Evolutionary conservation across 2,797 vertebrate genomes (phyloP).

Genomic region (Staurois parvus): DNA sequence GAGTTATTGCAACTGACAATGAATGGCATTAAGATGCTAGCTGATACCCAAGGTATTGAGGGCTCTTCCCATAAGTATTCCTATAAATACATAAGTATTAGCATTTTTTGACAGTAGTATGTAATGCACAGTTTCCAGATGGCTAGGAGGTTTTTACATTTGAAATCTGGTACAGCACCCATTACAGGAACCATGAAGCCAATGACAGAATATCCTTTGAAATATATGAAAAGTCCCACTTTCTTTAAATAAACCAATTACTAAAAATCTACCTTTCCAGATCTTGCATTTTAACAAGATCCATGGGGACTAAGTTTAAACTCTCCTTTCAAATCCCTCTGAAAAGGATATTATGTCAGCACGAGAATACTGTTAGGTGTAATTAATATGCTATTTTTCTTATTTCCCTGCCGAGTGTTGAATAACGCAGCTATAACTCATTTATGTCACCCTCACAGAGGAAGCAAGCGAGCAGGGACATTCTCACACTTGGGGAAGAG

Average conservation of each 20-base stretch:
- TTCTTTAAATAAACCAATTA: conserved; percentile 61
- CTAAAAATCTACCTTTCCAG: conserved; percentile 27
- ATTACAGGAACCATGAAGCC: neutral
- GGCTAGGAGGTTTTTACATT: neutral
- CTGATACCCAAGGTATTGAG: neutral
- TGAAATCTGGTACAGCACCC: neutral
- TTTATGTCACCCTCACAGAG: conserved; percentile 56
- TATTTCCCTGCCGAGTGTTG: conserved; percentile 59
- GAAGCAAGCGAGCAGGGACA: conserved; percentile 53
- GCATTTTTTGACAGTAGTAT: neutral
- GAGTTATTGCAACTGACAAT: neutral
- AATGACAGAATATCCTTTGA: conserved; percentile 1
- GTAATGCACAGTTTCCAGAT: neutral
- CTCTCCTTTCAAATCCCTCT: conserved; percentile 48
- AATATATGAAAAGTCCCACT: conserved; percentile 42
- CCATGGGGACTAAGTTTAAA: conserved; percentile 47
- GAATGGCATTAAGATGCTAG: neutral
- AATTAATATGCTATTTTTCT: conserved; percentile 63
- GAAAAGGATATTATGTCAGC: conserved; percentile 61
- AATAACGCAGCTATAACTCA: conserved; percentile 60
- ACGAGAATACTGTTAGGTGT: conserved; percentile 49
- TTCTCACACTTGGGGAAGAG: conserved; percentile 58
- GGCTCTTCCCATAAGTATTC: neutral
- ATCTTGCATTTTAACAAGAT: conserved; percentile 54
- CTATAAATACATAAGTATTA: neutral